Conservation (phyloP, 2,113 vertebrate genomes). For the Hipposideros armiger region DNA sequence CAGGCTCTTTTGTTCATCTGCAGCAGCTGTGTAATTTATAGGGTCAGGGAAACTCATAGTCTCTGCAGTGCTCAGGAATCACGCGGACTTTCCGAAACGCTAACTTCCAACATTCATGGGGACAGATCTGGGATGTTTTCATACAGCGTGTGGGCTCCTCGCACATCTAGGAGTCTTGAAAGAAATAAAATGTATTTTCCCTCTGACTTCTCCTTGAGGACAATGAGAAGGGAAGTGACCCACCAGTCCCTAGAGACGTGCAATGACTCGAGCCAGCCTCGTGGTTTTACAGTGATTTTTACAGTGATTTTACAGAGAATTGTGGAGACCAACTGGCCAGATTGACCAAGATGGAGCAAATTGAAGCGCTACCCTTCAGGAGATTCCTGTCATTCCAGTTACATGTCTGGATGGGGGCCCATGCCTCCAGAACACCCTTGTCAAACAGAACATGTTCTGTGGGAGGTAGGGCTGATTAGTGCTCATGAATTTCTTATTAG, state of each 20-base stretch:
- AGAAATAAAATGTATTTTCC: background rate
- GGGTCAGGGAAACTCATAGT: background rate
- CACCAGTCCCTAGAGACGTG: background rate
- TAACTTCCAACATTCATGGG: background rate
- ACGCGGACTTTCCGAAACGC: background rate
- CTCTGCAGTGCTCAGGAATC: fast-evolving
- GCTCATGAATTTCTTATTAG: background rate
- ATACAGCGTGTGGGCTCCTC: background rate
- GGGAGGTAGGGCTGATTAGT: background rate
- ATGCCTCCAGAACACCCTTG: background rate
- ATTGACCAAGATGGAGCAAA: background rate
- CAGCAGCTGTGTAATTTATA: fast-evolving
- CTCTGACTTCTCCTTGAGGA: background rate
- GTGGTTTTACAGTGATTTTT: background rate
- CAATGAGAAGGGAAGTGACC: background rate
- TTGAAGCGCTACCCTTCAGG: fast-evolving
- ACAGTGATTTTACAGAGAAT: background rate
- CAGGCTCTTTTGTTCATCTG: background rate
- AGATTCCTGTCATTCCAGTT: background rate
- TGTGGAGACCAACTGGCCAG: fast-evolving
- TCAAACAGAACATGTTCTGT: background rate
- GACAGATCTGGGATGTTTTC: background rate
- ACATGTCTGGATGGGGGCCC: background rate
- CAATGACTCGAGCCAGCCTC: background rate
- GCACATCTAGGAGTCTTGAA: background rate